Conservation (phyloP, 1,140 invertebrate genomes). For the Ostrea denselamellosa region DNA sequence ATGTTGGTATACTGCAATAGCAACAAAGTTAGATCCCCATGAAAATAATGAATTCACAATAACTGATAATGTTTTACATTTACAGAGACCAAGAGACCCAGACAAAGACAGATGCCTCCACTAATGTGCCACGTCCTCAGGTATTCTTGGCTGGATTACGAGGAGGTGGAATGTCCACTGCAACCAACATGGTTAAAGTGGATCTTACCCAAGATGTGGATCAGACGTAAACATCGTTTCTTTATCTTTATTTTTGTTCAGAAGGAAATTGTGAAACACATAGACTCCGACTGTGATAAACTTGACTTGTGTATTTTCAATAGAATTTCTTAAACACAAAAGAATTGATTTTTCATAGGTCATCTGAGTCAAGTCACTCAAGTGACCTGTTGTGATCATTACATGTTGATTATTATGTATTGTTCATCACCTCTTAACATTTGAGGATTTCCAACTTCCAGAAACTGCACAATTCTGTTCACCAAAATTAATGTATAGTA, state of each 20-base stretch:
- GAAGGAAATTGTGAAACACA: not conserved
- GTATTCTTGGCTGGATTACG: conserved; percentile 78
- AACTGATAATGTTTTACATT: not conserved
- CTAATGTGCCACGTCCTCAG: conserved; percentile 78
- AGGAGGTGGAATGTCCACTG: conserved; percentile 74
- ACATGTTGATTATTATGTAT: no score
- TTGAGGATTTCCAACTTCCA: no score
- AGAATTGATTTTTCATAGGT: not conserved
- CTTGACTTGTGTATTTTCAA: not conserved
- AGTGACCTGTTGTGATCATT: no score
- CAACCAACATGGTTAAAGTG: conserved; percentile 78
- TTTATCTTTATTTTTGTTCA: not conserved
- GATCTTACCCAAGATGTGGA: conserved; percentile 78
- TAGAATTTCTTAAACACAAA: not conserved
- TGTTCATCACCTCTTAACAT: no score
- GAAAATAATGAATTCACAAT: no score
- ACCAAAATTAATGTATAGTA: no score
- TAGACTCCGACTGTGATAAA: not conserved
- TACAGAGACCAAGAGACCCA: conserved; percentile 76
- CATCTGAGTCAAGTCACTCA: no score
- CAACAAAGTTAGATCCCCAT: no score
- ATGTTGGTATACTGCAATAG: no score
- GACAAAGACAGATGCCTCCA: conserved; percentile 77
- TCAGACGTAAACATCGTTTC: conserved; percentile 53
- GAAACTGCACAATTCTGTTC: no score